Base-by-base conservation (phyloP, 2,113 vertebrate genomes). In the Cyanocitta stelleri region DNA sequence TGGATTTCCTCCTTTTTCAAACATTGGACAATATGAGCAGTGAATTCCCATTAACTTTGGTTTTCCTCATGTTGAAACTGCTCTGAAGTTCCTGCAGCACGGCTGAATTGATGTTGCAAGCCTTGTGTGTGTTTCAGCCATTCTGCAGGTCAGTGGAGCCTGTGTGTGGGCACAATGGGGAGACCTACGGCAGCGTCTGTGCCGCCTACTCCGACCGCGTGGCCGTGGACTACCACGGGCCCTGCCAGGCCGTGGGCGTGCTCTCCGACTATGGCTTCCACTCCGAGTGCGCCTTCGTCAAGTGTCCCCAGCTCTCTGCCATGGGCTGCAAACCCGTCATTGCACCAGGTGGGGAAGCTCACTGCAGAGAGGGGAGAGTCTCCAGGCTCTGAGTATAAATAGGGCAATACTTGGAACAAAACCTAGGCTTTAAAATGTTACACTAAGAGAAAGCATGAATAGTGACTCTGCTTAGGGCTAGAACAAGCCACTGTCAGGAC, bases 111-210 rank as follows among this genome's bases (percentile, higher is more conserved):
- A 24, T 1, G 27, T 26, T 23, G 10, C 17, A 13, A n/a, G 49
- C 6, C 0, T 11, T n/a, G 56, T 16, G 0, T 64, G 68, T 72
- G 46, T 94, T 83, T 9, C 92, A 98, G 98, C 72, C 96, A 0
- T 98, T 98, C 55, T 99, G 99, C 97, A 98, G 97, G 87, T 96
- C 95, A 5, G 62, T 56, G 8, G 97, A 98, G 69, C 98, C 98
- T 0, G 97, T 99, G 3, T 99, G 99, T 1, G 99, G 99, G 8
- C 99, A 99, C 41, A 99, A 99, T 0, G 98, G 99, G 0, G 99
- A 99, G 82, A 99, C 98, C 20, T 99, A 99, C 94, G 74, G 92
- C 61, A 99, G 98, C 0, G 96, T 99, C 77, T 99, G 99, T 2
- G 98, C 98, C 5, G 99, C 99, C 85, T 99, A 98, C 84, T 98